Evolutionary conservation across 2,888 invertebrate species (phyloP).

Genomic region (Tetragonula carbonaria): DNA sequence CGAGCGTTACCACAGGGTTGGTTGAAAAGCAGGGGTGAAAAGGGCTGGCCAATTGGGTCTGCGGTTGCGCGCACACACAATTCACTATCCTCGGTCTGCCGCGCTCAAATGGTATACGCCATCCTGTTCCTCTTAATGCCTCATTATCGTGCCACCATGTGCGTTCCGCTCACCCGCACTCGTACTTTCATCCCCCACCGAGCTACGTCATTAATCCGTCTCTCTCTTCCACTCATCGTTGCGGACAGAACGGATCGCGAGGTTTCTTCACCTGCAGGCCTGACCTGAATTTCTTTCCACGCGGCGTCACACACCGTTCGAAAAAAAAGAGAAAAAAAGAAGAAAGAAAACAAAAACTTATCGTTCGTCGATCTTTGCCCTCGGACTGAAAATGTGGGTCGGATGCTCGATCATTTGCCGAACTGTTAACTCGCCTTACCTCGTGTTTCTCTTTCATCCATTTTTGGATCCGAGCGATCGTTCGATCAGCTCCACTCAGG

Average conservation of each 20-base stretch:
- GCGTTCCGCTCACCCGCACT: slow-evolving; percentile 9
- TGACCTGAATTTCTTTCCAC: slow-evolving; percentile 40
- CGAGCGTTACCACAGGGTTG: slow-evolving; percentile 38
- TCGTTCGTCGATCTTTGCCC: slow-evolving; percentile 9
- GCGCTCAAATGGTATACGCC: slow-evolving; percentile 37
- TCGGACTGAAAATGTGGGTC: slow-evolving; percentile 7
- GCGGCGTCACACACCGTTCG: neutral
- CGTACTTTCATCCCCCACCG: slow-evolving; percentile 21
- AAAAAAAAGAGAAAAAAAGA: too few species aligned
- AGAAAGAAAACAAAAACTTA: slow-evolving; percentile 4
- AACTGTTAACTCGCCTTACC: neutral
- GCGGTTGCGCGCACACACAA: slow-evolving; percentile 61
- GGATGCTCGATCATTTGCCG: neutral
- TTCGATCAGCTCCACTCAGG: neutral
- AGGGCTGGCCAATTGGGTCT: slow-evolving; percentile 38
- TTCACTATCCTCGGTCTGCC: neutral
- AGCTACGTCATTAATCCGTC: slow-evolving; percentile 24
- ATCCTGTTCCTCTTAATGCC: slow-evolving; percentile 16
- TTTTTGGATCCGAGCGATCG: neutral
- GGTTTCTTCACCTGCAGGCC: slow-evolving; percentile 39
- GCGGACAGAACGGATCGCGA: slow-evolving; percentile 37
- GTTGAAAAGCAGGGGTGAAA: slow-evolving; percentile 32
- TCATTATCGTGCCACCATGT: slow-evolving; percentile 24
- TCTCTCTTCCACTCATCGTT: slow-evolving; percentile 19
- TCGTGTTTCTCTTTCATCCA: too few species aligned